Base-by-base conservation (phyloP, 2,797 vertebrate genomes). In the Jordanella pulchra region DNA sequence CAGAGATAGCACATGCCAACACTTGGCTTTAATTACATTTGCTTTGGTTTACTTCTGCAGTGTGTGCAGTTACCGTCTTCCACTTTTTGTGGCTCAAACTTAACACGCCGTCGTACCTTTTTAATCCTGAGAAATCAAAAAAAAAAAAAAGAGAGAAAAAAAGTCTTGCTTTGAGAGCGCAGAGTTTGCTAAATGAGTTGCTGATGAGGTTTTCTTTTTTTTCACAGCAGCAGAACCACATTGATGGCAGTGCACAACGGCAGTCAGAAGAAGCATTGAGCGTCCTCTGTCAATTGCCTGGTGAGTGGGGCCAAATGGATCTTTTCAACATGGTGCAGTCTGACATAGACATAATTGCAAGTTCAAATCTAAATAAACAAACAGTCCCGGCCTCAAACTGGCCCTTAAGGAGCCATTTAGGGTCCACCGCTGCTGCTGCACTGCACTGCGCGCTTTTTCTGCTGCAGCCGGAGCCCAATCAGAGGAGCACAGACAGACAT, bases 281-380 rank as follows among this genome's bases (percentile, higher is more conserved):
- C 78, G 66, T 73, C 80, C 87, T 89, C 85, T 79, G 88, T 89
- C 87, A 79, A 88, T 71, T 83, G 87, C 86, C 83, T 91, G 86
- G 77, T 27, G 80, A 89, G 77, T 14, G 58, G 78, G 90, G 92
- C 91, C 92, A 89, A 90, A 92, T 88, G 82, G 87, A 87, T 89
- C 84, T 89, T 84, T 87, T 83, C 86, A 87, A 82, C 78, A 77
- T 54, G 89, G 78, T 82, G 86, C 88, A 91, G 84, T 84, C 89
- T 89, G 86, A 91, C 84, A 86, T 84, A 84, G 84, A 81, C 68
- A 68, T 93, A 94, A 95, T 93, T 93, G 93, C 86, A 87, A 82
- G 89, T 94, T 91, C 86, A 84, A 21, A 89, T 85, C 80, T 90
- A 90, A 86, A 89, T 87, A 93, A 93, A 91, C 92, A 92, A 94